These are phyloP conservation scores for Okamejei kenojei DNA, from an alignment of 2,797 vertebrate species.

Conservation along the genomic window DNA sequence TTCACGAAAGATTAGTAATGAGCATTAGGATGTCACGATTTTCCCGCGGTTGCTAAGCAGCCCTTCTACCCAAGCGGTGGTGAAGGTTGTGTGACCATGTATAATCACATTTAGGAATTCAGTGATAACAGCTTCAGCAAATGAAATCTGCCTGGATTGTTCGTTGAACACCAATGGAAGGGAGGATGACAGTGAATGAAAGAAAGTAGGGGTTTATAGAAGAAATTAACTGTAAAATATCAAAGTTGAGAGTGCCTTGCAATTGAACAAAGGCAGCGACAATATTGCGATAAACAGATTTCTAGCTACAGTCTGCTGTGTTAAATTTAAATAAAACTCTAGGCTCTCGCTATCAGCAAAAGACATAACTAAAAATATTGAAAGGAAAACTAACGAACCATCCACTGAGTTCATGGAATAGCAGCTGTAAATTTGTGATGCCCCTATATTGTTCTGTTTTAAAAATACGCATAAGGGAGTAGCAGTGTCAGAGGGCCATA, in stretches of 20 bases:
- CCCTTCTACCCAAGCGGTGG: no score
- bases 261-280: background rate
- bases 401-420: background rate
- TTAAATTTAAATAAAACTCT: background rate
- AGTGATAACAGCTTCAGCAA: background rate
- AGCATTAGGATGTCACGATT: no score
- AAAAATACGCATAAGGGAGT: background rate
- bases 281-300: background rate
- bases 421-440: background rate
- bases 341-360: background rate
- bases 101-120: background rate
- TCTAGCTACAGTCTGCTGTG: background rate
- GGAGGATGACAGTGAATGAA: background rate
- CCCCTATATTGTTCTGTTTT: background rate
- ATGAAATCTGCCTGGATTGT: background rate
- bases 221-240: background rate
- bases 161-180: background rate
- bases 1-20: no score
- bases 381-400: background rate
- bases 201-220: background rate
- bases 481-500: background rate
- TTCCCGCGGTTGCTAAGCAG: no score
- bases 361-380: slow-evolving; percentile 17
- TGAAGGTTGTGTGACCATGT: background rate
- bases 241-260: background rate